Percentiles rank a stretch among this genome's conserved stretches.
These are phyloP conservation scores for Phymatocera aterrima DNA, from an alignment of 2,888 invertebrate genomes.

Conservation along the genomic window DNA sequence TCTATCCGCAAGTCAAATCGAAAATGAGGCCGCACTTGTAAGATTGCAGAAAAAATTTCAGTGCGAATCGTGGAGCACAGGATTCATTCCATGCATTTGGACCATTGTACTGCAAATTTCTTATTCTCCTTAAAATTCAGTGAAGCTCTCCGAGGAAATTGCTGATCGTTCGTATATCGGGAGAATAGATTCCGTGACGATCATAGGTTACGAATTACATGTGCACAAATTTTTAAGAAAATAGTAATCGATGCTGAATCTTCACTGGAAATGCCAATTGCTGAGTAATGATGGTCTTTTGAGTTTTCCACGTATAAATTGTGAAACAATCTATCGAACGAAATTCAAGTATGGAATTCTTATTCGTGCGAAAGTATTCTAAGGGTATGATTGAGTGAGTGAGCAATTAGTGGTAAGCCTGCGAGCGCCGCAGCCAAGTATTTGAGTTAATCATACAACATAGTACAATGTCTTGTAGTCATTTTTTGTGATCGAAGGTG, in stretches of 20 bases:
- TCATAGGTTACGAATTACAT: too few species aligned
- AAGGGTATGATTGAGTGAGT: slow-evolving; percentile 57
- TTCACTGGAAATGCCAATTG: too few species aligned
- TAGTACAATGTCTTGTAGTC: slow-evolving; percentile 41
- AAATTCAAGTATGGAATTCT: slow-evolving; percentile 21
- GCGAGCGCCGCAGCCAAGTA: slow-evolving; percentile 72
- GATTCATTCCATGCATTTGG: not conserved
- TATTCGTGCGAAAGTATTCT: slow-evolving; percentile 34
- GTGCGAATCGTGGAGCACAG: not conserved
- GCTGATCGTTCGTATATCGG: too few species aligned
- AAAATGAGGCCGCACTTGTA: not conserved
- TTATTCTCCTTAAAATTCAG: not conserved
- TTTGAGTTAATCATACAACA: slow-evolving; percentile 56
- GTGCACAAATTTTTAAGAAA: too few species aligned
- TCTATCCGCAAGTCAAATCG: not conserved
- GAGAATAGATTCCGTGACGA: too few species aligned
- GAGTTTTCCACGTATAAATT: not conserved
- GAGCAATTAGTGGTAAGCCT: slow-evolving; percentile 74
- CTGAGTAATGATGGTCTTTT: not conserved
- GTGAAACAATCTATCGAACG: not conserved
- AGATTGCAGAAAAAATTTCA: not conserved
- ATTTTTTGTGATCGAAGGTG: slow-evolving; percentile 42
- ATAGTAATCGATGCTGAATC: too few species aligned
- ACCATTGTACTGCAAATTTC: not conserved
- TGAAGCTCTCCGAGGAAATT: too few species aligned